phyloP scores from a whole-genome alignment of 2,797 vertebrate genomes.

The Anableps anableps region DNA sequence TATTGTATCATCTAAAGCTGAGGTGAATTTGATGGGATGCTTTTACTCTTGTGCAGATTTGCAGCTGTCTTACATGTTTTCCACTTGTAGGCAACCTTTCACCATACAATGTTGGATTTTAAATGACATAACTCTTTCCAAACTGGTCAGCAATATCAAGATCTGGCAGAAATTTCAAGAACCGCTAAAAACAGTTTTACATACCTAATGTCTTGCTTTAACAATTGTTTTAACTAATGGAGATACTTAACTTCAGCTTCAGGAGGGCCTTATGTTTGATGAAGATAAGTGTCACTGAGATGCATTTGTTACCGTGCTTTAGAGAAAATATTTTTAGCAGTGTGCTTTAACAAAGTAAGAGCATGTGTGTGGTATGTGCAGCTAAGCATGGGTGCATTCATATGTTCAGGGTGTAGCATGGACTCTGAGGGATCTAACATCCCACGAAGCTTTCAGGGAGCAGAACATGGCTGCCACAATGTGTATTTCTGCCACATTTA shows the following conservation, averaged over 20 bases:
- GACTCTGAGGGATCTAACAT: slow-evolving; percentile 54
- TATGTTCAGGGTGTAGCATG: slow-evolving; percentile 34
- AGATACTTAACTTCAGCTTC: background rate
- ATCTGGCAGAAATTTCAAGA: too few species aligned
- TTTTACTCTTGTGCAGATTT: background rate
- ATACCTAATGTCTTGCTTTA: background rate
- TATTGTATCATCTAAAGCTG: background rate
- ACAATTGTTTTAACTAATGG: background rate
- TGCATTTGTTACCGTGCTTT: background rate
- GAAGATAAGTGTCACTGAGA: background rate
- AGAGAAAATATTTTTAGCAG: background rate
- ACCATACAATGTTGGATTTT: background rate
- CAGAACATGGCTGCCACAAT: slow-evolving; percentile 66
- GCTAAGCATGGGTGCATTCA: slow-evolving; percentile 6
- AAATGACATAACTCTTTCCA: background rate
- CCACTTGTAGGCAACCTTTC: background rate
- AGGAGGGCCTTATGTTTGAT: background rate
- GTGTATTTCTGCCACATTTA: slow-evolving; percentile 78
- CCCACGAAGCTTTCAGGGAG: slow-evolving; percentile 61
- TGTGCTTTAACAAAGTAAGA: background rate
- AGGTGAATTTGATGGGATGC: background rate
- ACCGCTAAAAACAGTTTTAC: background rate
- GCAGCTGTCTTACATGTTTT: background rate
- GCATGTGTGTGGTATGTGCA: slow-evolving; percentile 17
- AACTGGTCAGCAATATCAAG: too few species aligned